A percentile compares a stretch with the other conserved stretches of the same genome.
These are phyloP conservation scores for Oreohelix idahoensis DNA, from an alignment of 1,140 invertebrate genomes.

Conservation along the genomic window DNA sequence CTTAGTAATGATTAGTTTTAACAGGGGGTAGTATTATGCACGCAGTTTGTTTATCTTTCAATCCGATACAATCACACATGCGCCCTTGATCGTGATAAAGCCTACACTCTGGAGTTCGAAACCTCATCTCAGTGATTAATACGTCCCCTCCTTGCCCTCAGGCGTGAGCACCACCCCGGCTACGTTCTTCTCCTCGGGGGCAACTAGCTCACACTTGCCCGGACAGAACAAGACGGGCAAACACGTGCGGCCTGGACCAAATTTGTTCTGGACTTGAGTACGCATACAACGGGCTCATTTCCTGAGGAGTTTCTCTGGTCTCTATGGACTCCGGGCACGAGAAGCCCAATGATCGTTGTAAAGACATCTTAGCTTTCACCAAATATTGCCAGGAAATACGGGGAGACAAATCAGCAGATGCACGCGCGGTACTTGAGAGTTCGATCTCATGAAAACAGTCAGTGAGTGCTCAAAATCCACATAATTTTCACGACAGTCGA, in stretches of 20 bases:
- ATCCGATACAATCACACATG: not conserved
- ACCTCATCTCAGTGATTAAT: conserved; percentile 1
- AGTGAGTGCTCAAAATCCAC: not conserved
- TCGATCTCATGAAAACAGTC: not conserved
- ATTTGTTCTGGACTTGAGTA: conserved; percentile 17
- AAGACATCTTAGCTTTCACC: not conserved
- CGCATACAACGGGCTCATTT: conserved; percentile 26
- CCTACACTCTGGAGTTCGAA: not conserved
- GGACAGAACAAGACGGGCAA: not conserved
- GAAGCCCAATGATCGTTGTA: not conserved
- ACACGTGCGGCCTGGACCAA: conserved; percentile 15
- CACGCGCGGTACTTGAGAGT: not conserved
- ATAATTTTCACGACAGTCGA: not conserved
- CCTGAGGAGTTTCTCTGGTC: not conserved
- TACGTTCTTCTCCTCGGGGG: not conserved
- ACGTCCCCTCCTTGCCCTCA: not conserved
- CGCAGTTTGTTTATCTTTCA: too few species aligned
- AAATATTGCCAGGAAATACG: not conserved
- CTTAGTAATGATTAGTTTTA: too few species aligned
- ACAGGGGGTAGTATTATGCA: too few species aligned
- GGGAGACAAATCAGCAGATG: conserved; percentile 5
- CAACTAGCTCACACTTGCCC: conserved; percentile 13
- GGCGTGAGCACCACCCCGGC: not conserved
- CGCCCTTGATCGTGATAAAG: not conserved
- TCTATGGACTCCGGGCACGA: not conserved